Conservation (phyloP, 2,113 vertebrate species). For the Myiagra hebetior region DNA sequence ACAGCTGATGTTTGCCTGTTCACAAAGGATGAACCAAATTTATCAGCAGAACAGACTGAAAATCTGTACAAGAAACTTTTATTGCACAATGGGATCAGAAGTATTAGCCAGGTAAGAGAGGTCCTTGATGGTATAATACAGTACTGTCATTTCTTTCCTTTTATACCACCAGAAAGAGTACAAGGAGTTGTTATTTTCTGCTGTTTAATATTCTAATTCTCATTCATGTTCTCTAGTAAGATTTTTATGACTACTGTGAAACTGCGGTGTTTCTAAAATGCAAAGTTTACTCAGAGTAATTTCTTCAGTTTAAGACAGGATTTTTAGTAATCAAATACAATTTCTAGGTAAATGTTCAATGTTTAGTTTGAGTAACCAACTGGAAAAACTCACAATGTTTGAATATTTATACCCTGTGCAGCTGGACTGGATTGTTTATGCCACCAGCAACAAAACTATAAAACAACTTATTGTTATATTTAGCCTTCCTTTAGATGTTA, state of each 20-base stretch:
- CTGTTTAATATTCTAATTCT: not conserved
- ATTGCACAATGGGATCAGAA: constrained; percentile 74
- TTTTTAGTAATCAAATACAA: not conserved
- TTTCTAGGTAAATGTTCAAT: not conserved
- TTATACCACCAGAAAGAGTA: not conserved
- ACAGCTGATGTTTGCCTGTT: constrained; percentile 88
- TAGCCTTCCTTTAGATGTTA: not conserved
- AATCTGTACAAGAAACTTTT: constrained; percentile 85
- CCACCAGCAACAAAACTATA: not conserved
- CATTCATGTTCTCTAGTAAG: not conserved
- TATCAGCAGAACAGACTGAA: constrained; percentile 86
- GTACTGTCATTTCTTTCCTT: not conserved
- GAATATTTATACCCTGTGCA: not conserved
- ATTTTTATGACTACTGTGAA: not conserved
- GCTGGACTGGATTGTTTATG: not conserved
- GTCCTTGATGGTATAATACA: fast-evolving
- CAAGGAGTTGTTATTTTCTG: not conserved
- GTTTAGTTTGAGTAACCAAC: not conserved
- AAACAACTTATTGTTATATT: not conserved
- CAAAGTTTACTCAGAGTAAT: not conserved
- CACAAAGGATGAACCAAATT: constrained; percentile 79
- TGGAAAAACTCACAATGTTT: fast-evolving
- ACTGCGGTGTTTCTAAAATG: not conserved
- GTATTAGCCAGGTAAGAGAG: constrained; percentile 78
- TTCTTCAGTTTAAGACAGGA: not conserved